Base-by-base conservation (phyloP, 2,797 vertebrate species). In the Babyrousa celebensis region DNA sequence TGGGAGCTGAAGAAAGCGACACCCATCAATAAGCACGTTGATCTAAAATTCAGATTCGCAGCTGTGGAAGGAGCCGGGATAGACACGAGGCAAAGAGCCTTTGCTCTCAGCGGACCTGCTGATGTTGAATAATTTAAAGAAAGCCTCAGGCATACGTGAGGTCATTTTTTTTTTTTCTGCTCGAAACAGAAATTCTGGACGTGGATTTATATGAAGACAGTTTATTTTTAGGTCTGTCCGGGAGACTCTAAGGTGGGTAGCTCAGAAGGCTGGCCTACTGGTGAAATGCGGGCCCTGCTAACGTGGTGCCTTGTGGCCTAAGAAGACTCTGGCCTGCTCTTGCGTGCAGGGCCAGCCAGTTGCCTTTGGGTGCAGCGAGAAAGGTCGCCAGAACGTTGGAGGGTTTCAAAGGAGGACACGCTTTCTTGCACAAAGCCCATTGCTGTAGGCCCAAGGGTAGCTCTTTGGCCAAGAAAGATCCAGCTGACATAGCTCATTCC, bases 181-280 rank as follows among this genome's bases (percentile, higher is more conserved):
- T 94, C 68, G n/a, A 82, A 70, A 79, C 60, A 87, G 96, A 91
- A 48, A 91, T 86, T 79, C 63, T 68, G 65, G 74, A 83, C 78
- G 83, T 92, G 48, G 92, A 75, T 94, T 89, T 58, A 21, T 12
- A 9, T 20, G 82, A 78, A 89, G 85, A 71, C 8, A 5, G 54
- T 94, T 83, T 92, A 67, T 86, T 85, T 94, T 92, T 56, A 92
- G 96, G 25, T 29, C 32, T 15, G 6, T 16, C 20, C 29, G 20
- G 82, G 36, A 83, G 21, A 27, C 54, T 63, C 3, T 25, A 10
- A 68, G 23, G 4, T 10, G 78, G 83, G 60, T 32, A 14, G 14
- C 15, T 95, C 78, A 58, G 72, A 91, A 83, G 88, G 74, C 27
- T 15, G 27, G 48, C 4, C 29, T 23, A 54, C 68, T 75, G 5